phyloP scores from a whole-genome alignment of 2,113 vertebrate genomes.

The Numenius arquata region DNA sequence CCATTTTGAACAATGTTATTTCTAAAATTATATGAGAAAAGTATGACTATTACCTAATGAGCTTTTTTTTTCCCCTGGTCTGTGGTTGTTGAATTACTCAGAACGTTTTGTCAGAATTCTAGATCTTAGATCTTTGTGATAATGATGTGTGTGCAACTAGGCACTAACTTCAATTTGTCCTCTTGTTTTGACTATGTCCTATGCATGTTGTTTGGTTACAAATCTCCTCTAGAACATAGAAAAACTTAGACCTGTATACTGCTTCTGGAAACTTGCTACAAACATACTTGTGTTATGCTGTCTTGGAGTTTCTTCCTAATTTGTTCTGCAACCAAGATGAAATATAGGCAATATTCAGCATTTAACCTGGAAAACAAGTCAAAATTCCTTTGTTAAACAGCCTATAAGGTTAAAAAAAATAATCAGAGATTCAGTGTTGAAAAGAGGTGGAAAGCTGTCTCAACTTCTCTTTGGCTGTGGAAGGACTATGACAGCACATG shows the following conservation, averaged over 20 bases:
- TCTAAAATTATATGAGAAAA: neutral
- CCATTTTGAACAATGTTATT: neutral
- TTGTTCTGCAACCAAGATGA: neutral
- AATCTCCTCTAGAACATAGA: neutral
- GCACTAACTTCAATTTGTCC: neutral
- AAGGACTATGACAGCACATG: neutral
- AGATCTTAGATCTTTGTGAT: neutral
- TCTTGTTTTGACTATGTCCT: neutral
- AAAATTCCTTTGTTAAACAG: neutral
- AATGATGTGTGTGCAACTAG: neutral
- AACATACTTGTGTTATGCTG: neutral
- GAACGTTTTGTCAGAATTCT: neutral
- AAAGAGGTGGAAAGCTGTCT: neutral
- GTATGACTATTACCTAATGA: neutral
- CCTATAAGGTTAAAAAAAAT: neutral
- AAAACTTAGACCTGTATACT: neutral
- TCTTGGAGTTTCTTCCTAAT: neutral
- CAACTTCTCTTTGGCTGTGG: neutral
- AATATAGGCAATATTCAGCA: neutral
- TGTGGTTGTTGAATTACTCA: neutral
- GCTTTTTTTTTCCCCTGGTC: neutral
- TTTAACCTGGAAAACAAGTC: neutral
- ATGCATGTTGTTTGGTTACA: neutral
- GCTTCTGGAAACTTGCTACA: neutral
- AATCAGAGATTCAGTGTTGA: neutral